Evolutionary conservation across 1,140 invertebrate species (phyloP).

Genomic region (Camponotus vicinus): DNA sequence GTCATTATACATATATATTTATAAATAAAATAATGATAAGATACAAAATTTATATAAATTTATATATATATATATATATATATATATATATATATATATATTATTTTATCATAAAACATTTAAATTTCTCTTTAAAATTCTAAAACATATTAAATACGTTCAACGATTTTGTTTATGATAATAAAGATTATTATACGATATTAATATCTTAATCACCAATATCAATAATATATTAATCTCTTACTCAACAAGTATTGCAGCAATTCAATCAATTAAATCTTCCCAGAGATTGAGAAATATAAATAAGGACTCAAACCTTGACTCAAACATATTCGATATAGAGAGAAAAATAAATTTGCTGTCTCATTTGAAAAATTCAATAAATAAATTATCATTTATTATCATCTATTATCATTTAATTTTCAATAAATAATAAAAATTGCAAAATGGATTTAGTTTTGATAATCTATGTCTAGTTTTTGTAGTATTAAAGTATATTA

Average conservation of each 20-base stretch:
- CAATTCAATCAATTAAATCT: conserved; percentile 35
- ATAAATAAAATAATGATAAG: background rate
- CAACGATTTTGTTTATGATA: conserved; percentile 12
- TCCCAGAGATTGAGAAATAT: conserved; percentile 17
- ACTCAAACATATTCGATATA: background rate
- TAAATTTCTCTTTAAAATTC: background rate
- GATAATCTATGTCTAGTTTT: background rate
- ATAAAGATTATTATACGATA: background rate
- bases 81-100: background rate
- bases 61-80: no score
- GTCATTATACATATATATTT: background rate
- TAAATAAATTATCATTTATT: background rate
- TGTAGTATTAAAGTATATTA: background rate
- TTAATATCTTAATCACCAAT: background rate
- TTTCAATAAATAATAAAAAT: background rate
- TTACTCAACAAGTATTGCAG: background rate
- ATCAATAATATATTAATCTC: background rate
- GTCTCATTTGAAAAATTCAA: background rate
- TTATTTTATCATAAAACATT: background rate
- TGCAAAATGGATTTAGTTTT: background rate
- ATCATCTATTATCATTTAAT: background rate
- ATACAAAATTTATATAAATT: background rate
- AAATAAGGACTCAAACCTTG: background rate
- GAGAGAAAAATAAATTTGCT: background rate
- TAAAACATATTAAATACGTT: background rate